phyloP scores from a whole-genome alignment of 2,888 invertebrate genomes.

The Anodontia alba region DNA sequence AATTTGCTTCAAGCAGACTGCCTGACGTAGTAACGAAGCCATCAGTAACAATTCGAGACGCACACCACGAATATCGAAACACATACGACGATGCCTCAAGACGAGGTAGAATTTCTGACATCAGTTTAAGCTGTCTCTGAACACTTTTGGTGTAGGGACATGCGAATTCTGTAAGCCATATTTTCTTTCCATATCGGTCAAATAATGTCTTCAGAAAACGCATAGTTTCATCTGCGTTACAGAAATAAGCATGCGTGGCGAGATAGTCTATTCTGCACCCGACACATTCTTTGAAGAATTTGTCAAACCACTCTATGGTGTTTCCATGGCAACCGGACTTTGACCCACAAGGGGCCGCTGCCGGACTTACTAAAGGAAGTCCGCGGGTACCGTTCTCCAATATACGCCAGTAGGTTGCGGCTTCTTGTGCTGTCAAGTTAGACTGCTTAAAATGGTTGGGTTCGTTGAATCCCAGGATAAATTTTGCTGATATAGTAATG shows the following conservation, averaged over 20 bases:
- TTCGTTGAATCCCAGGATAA: constrained; percentile 24
- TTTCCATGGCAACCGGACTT: constrained; percentile 12
- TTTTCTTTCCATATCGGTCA: constrained; percentile 36
- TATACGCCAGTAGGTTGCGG: constrained; percentile 15
- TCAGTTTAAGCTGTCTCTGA: constrained; percentile 43
- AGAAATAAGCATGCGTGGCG: constrained; percentile 32
- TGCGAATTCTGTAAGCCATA: constrained; percentile 66
- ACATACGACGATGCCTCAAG: constrained; percentile 90
- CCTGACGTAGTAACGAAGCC: constrained; percentile 7
- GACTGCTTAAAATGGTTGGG: constrained; percentile 23
- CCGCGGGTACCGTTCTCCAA: not conserved
- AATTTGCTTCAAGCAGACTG: constrained; percentile 29
- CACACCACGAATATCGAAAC: constrained; percentile 49
- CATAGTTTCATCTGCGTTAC: constrained; percentile 40
- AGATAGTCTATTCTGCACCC: constrained; percentile 3
- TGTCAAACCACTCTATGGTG: constrained; percentile 3
- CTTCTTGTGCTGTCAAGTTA: constrained; percentile 19
- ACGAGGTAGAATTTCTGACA: constrained; percentile 93
- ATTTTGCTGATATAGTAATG: not conserved
- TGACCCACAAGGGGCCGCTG: constrained; percentile 10
- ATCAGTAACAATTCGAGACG: constrained; percentile 13
- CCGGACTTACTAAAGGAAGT: not conserved
- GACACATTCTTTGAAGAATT: constrained; percentile 13
- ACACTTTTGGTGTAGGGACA: constrained; percentile 47
- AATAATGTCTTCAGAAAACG: constrained; percentile 33